Evolutionary conservation across 2,113 vertebrate species (phyloP).

Genomic region (Chlorocebus sabaeus): DNA sequence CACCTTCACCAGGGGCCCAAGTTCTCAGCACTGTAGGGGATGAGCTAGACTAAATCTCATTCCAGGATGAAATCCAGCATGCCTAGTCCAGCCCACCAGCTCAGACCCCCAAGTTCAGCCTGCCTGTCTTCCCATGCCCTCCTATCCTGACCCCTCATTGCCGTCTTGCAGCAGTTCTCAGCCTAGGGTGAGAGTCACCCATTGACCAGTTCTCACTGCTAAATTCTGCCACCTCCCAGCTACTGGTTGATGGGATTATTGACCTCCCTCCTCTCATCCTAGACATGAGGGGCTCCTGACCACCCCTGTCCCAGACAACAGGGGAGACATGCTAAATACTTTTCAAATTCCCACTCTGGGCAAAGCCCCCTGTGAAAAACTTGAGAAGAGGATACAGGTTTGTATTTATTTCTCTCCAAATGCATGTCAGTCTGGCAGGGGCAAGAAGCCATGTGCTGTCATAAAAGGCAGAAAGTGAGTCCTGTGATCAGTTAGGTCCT

Average conservation of each 20-base stretch:
- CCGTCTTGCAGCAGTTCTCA: neutral
- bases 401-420: neutral
- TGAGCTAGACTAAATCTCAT: accelerated
- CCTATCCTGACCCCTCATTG: neutral
- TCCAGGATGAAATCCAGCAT: neutral
- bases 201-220: neutral
- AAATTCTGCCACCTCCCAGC: neutral
- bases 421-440: neutral
- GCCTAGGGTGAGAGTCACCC: neutral
- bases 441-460: neutral
- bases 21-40: neutral
- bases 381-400: neutral
- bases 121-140: no score
- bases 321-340: neutral
- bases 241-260: neutral
- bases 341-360: neutral
- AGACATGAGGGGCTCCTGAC: neutral
- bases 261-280: neutral
- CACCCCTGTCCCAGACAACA: neutral
- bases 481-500: neutral
- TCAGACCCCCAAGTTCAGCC: neutral
- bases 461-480: neutral
- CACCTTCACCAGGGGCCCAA: accelerated
- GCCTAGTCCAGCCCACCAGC: neutral
- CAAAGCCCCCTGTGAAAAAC: neutral